Conservation (phyloP, 2,888 invertebrate genomes). For the Autographa gamma region DNA sequence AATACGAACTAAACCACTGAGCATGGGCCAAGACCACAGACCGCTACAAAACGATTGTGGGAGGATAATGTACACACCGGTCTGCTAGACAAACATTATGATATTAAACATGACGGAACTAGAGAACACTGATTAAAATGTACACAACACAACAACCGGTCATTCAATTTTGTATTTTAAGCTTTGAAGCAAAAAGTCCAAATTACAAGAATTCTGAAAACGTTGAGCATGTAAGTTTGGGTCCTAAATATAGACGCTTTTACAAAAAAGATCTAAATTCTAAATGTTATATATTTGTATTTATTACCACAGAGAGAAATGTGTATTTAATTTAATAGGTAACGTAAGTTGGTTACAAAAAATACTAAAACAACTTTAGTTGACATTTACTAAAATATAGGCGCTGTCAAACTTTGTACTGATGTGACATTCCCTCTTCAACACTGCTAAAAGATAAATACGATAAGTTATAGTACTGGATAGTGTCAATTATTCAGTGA, state of each 20-base stretch:
- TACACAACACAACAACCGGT: background rate
- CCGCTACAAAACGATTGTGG: constrained; percentile 38
- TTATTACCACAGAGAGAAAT: too few species aligned
- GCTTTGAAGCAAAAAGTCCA: background rate
- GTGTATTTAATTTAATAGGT: too few species aligned
- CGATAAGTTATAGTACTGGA: background rate
- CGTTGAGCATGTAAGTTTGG: too few species aligned
- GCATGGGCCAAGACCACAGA: constrained; percentile 39
- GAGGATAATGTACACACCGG: constrained; percentile 5
- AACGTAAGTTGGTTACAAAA: too few species aligned
- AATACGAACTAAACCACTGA: constrained; percentile 27
- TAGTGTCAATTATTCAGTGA: background rate
- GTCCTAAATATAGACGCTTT: too few species aligned
- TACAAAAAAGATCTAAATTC: too few species aligned
- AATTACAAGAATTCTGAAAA: background rate
- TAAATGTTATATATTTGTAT: too few species aligned
- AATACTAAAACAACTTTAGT: too few species aligned
- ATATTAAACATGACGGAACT: background rate
- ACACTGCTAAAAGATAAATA: too few species aligned
- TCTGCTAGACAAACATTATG: constrained; percentile 4
- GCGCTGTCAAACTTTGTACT: too few species aligned
- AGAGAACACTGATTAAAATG: constrained; percentile 1
- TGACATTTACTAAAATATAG: too few species aligned
- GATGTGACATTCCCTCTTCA: too few species aligned
- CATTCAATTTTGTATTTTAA: background rate